phyloP scores from a whole-genome alignment of 2,113 vertebrate genomes.

The Entelurus aequoreus region DNA sequence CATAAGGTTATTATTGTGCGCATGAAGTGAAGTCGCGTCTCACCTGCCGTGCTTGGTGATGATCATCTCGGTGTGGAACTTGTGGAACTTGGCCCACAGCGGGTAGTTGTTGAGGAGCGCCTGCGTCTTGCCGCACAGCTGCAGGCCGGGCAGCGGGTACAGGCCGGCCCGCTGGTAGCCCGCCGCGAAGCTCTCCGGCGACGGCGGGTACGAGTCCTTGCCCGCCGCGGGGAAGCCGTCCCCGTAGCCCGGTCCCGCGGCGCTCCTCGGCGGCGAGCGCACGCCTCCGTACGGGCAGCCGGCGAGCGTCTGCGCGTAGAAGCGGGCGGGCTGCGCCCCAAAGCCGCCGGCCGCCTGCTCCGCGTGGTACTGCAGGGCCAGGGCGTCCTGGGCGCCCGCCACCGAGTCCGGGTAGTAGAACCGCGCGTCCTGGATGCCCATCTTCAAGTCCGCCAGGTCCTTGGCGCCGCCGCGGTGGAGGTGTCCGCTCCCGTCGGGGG shows the following conservation, averaged over 20 bases:
- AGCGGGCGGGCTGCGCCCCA: slow-evolving; percentile 60
- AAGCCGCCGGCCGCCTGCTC: slow-evolving; percentile 64
- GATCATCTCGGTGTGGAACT: slow-evolving; percentile 97
- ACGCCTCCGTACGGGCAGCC: slow-evolving; percentile 67
- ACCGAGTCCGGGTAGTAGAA: slow-evolving; percentile 71
- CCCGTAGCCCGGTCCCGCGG: slow-evolving; percentile 66
- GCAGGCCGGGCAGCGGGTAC: slow-evolving; percentile 77
- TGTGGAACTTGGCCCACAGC: slow-evolving; percentile 95
- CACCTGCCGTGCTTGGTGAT: slow-evolving; percentile 97
- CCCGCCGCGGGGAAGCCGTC: slow-evolving; percentile 59
- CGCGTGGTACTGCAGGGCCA: slow-evolving; percentile 64
- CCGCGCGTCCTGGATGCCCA: slow-evolving; percentile 73
- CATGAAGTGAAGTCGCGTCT: slow-evolving; percentile 43
- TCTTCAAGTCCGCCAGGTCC: slow-evolving; percentile 71
- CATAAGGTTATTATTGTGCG: no score
- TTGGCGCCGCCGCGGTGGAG: slow-evolving; percentile 62
- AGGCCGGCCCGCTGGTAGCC: slow-evolving; percentile 73
- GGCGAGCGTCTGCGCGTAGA: slow-evolving; percentile 70
- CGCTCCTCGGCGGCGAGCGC: slow-evolving; percentile 60
- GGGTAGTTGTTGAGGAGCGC: slow-evolving; percentile 89
- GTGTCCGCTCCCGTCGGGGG: slow-evolving; percentile 63
- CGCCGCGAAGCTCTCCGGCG: slow-evolving; percentile 64
- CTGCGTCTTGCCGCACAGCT: slow-evolving; percentile 85
- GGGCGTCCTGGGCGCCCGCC: slow-evolving; percentile 58
- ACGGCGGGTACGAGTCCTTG: slow-evolving; percentile 64